phyloP scores from a whole-genome alignment of 2,113 vertebrate genomes.

The Epinephelus lanceolatus region DNA sequence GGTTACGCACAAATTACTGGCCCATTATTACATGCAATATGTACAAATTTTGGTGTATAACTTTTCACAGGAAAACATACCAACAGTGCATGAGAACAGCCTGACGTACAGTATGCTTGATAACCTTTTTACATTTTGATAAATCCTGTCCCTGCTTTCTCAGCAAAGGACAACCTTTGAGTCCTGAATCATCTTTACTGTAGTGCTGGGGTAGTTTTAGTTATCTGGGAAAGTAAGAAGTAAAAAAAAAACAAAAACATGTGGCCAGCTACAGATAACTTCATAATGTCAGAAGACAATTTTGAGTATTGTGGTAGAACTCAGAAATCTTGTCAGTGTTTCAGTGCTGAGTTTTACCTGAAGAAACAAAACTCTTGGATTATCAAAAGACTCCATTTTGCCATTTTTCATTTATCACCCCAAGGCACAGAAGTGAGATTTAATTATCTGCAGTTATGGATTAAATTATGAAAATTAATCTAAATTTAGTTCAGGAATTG shows the following conservation, averaged over 20 bases:
- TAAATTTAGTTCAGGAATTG: conserved; percentile 8
- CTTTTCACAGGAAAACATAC: no score
- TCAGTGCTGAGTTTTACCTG: neutral
- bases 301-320: neutral
- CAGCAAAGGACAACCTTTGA: neutral
- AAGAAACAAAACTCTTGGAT: conserved; percentile 2
- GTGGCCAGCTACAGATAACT: neutral
- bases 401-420: neutral
- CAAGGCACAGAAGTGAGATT: conserved; percentile 1
- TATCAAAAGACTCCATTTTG: neutral
- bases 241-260: neutral
- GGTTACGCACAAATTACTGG: no score
- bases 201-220: neutral
- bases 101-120: no score
- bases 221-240: neutral
- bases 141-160: neutral
- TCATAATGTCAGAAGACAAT: conserved; percentile 10
- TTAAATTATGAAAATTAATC: conserved; percentile 6
- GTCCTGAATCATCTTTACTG: neutral
- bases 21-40: no score
- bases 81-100: no score
- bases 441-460: conserved; percentile 10
- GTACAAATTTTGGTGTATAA: no score
- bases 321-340: neutral
- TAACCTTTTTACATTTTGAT: neutral